Percentiles rank a stretch among this genome's conserved stretches.
Evolutionary conservation across 2,888 invertebrate genomes (phyloP).

Genomic region (Beris chalybata): DNA sequence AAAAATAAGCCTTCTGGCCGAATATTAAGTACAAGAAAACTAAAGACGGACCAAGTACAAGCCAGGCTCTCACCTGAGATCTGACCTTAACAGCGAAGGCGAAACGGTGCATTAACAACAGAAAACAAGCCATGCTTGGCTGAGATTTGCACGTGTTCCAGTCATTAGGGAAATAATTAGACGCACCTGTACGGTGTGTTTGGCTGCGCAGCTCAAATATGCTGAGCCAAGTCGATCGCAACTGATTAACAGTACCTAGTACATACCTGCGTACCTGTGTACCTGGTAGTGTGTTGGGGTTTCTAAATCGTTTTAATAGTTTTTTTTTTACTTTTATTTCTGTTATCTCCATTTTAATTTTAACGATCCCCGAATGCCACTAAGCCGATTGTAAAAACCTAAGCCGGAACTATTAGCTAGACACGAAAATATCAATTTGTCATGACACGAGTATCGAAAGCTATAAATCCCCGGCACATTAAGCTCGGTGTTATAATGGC

Average conservation of each 20-base stretch:
- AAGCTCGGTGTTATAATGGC: background rate
- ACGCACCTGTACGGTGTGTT: conserved; percentile 37
- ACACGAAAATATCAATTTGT: conserved; percentile 22
- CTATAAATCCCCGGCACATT: conserved; percentile 1
- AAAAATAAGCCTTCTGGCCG: conserved; percentile 1
- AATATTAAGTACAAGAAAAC: conserved; percentile 19
- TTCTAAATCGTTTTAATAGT: too few species aligned
- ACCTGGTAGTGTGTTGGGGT: too few species aligned
- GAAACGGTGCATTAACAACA: conserved; percentile 19
- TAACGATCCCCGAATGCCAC: conserved; percentile 7
- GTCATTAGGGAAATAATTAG: conserved; percentile 40
- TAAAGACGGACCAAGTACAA: conserved; percentile 16
- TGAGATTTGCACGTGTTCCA: conserved; percentile 40
- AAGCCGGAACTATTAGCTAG: conserved; percentile 20
- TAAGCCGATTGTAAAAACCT: conserved; percentile 4
- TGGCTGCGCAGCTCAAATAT: conserved; percentile 33
- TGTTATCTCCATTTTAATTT: too few species aligned
- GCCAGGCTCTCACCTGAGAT: conserved; percentile 29
- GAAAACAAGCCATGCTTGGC: conserved; percentile 33
- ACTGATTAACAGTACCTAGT: background rate
- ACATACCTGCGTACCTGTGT: background rate
- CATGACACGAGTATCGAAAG: conserved; percentile 3
- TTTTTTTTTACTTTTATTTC: too few species aligned
- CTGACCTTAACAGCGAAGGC: conserved; percentile 14
- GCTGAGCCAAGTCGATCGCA: conserved; percentile 4